These are phyloP conservation scores for Cryptus viduatorius DNA, from an alignment of 2,888 invertebrate genomes.

Conservation along the genomic window DNA sequence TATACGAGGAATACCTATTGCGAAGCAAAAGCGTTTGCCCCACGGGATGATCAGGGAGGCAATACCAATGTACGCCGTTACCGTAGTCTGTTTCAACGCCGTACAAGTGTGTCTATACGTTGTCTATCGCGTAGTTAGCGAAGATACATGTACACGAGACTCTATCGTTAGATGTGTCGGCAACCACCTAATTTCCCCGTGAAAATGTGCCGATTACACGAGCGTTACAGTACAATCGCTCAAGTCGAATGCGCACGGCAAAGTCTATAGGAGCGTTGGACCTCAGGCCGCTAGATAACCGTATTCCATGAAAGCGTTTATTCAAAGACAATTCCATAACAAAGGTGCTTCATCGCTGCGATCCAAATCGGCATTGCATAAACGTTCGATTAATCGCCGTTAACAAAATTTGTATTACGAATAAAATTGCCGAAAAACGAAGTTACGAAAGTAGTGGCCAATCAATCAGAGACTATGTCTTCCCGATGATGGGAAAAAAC, in stretches of 20 bases:
- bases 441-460: too few species aligned
- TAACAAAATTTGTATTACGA: too few species aligned
- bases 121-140: constrained; percentile 2
- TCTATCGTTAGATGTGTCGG: constrained; percentile 19
- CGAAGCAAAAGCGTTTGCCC: constrained; percentile 52
- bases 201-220: constrained; percentile 9
- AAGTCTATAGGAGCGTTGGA: not conserved
- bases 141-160: not conserved
- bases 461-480: too few species aligned
- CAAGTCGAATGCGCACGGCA: not conserved
- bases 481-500: too few species aligned
- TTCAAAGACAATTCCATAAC: too few species aligned
- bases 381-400: too few species aligned
- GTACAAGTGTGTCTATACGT: not conserved
- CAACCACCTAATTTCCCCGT: constrained; percentile 16
- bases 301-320: too few species aligned
- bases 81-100: not conserved
- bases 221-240: constrained; percentile 18
- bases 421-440: too few species aligned
- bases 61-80: not conserved
- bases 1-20: constrained; percentile 47
- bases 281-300: not conserved
- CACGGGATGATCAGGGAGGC: constrained; percentile 24
- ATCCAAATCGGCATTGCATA: too few species aligned
- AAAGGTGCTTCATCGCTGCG: too few species aligned